Evolutionary conservation across 2,888 invertebrate species (phyloP).

Genomic region (Liodrosophila aerea): DNA sequence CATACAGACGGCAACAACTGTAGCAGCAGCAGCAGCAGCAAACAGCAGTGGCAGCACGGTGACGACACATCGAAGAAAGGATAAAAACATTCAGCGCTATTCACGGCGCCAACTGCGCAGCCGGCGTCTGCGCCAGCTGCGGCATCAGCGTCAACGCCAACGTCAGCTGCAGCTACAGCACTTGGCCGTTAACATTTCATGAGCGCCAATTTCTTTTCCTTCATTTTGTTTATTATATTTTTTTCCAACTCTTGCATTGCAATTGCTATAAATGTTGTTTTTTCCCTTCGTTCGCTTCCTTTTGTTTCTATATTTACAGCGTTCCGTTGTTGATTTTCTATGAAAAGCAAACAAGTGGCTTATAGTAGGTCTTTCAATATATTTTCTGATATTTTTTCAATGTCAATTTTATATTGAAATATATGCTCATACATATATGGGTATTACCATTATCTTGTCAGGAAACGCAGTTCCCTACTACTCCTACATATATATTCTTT

Average conservation of each 20-base stretch:
- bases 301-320: background rate
- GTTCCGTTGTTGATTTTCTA: slow-evolving; percentile 9
- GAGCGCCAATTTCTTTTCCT: slow-evolving; percentile 69
- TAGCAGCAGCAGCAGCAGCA: slow-evolving; percentile 14
- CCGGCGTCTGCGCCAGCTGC: slow-evolving; percentile 15
- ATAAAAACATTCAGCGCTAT: slow-evolving; percentile 65
- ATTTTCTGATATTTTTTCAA: background rate
- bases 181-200: slow-evolving; percentile 64
- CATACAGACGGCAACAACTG: slow-evolving; percentile 34
- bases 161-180: slow-evolving; percentile 24
- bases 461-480: too few species aligned
- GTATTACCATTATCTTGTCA: too few species aligned
- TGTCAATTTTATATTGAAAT: background rate
- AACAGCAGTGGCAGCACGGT: slow-evolving; percentile 32
- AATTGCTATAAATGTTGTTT: slow-evolving; percentile 32
- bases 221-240: slow-evolving; percentile 63
- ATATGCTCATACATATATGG: too few species aligned
- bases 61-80: slow-evolving; percentile 74
- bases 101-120: slow-evolving; percentile 28
- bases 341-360: slow-evolving; percentile 20
- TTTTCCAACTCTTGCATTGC: slow-evolving; percentile 26
- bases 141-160: slow-evolving; percentile 25
- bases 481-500: slow-evolving; percentile 1
- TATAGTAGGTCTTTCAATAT: background rate
- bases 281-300: background rate